These are phyloP conservation scores for Merodon equestris DNA, from an alignment of 2,888 invertebrate species.

Conservation along the genomic window DNA sequence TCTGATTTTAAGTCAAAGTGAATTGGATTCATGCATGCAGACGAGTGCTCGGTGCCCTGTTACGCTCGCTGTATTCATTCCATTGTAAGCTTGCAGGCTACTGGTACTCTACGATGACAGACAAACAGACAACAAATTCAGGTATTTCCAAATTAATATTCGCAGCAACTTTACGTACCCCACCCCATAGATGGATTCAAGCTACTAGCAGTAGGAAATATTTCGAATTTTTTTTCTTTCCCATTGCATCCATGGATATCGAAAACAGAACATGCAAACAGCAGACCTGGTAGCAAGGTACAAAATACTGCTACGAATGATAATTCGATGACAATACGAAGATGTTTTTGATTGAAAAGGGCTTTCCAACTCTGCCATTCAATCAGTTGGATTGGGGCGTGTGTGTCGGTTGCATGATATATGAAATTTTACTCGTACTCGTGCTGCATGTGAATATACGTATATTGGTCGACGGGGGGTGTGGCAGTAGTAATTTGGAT, in stretches of 20 bases:
- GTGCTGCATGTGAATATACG: too few species aligned
- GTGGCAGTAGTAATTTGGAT: too few species aligned
- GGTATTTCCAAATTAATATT: slow-evolving; percentile 64
- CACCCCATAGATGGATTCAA: too few species aligned
- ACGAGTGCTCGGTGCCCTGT: too few species aligned
- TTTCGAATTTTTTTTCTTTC: too few species aligned
- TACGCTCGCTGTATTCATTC: slow-evolving; percentile 30
- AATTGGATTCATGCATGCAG: slow-evolving; percentile 50
- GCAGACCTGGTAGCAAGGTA: not conserved
- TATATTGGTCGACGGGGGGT: too few species aligned
- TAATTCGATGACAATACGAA: slow-evolving; percentile 61
- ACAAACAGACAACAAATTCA: slow-evolving; percentile 27
- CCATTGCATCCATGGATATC: slow-evolving; percentile 33
- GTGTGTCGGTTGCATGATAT: not conserved
- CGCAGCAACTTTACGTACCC: slow-evolving; percentile 19
- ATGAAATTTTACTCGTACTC: slow-evolving; percentile 16
- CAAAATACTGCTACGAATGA: slow-evolving; percentile 40
- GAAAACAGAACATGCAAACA: slow-evolving; percentile 17
- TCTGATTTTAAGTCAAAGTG: slow-evolving; percentile 58
- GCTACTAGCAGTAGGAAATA: too few species aligned
- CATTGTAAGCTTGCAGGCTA: slow-evolving; percentile 35
- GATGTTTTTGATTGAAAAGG: slow-evolving; percentile 54
- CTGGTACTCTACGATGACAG: not conserved
- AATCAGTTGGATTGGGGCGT: too few species aligned
- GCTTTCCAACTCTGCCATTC: slow-evolving; percentile 32